Percentiles rank a stretch among this genome's conserved stretches.
Evolutionary conservation across 92 coral and sea anemone genomes (phyloP).

Genomic region (Epizoanthus stellaris): DNA sequence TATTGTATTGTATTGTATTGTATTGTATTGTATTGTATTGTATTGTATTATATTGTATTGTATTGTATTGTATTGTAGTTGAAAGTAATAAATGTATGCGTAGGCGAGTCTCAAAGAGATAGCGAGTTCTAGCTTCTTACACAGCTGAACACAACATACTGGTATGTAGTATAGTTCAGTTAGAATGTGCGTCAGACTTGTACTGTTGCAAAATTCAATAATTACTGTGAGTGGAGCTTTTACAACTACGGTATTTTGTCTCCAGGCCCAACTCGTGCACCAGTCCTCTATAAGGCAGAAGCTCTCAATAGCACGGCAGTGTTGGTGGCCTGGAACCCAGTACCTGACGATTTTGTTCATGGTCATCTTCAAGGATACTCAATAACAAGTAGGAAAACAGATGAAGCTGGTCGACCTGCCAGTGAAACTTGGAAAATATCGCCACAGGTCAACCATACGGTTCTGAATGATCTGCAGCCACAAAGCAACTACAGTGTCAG

Average conservation of each 20-base stretch:
- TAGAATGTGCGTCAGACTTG: no score
- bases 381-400: not conserved
- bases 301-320: conserved; percentile 45
- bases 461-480: conserved; percentile 52
- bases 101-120: no score
- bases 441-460: not conserved
- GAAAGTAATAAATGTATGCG: no score
- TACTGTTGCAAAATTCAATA: no score
- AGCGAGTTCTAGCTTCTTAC: no score
- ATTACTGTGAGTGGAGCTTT: no score
- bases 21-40: no score
- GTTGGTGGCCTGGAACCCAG: conserved; percentile 51
- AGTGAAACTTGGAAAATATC: not conserved
- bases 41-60: no score
- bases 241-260: not conserved
- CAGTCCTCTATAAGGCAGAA: conserved; percentile 20
- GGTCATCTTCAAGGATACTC: conserved; percentile 50
- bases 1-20: no score
- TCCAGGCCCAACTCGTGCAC: conserved; percentile 53
- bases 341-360: conserved; percentile 47
- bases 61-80: no score
- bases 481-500: conserved; percentile 54
- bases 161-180: no score
- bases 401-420: not conserved
- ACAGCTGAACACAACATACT: no score